Base-by-base conservation (phyloP, 1,140 invertebrate species). In the Trachymyrmex septentrionalis region DNA sequence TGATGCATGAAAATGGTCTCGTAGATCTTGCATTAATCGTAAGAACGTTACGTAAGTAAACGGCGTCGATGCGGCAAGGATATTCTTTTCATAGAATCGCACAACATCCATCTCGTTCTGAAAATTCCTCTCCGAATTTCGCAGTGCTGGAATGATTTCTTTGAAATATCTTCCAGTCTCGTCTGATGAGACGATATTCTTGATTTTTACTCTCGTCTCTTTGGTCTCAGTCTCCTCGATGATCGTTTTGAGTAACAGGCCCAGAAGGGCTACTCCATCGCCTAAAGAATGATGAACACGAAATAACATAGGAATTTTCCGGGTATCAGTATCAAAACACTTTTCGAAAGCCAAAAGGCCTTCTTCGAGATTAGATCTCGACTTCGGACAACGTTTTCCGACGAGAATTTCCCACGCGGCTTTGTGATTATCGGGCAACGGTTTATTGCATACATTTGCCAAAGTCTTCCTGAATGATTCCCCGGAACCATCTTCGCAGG, bases 281-380 rank as follows among this genome's bases (percentile, higher is more conserved):
- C 96, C 96, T 10, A 96, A 85, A 9, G 94, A 93, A 88, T 96
- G 96, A 89, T 96, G 96, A 57, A 96, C 92, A 86, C 96, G 94
- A 85, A 96, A 96, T 73, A 96, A 86, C 59, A 96, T 91, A 4
- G 95, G 95, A 78, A 96, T 88, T 90, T 78, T 80, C 19, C 75
- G 55, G 16, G 2, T 77, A 10, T 81, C 3, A 12, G 27, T 80
- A 30, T 69, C 64, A 7, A 76, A n/a, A 30, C 48, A 57, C 9
- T 85, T 63, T 21, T 87, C 86, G 64, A 30, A 77, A 14, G 19
- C 24, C 27, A 53, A 80, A 34, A 7, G 19, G 10, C 53, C 30
- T 34, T 78, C 59, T 9, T 87, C 53, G 9, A 84, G 53, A 38
- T 73, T 78, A 59, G 78, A 75, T n/a, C 44, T 90, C 7, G 63